Percentiles rank a stretch among this genome's conserved stretches.
These are phyloP conservation scores for Rhodophaea formosa DNA, from an alignment of 2,888 invertebrate species.

Conservation along the genomic window DNA sequence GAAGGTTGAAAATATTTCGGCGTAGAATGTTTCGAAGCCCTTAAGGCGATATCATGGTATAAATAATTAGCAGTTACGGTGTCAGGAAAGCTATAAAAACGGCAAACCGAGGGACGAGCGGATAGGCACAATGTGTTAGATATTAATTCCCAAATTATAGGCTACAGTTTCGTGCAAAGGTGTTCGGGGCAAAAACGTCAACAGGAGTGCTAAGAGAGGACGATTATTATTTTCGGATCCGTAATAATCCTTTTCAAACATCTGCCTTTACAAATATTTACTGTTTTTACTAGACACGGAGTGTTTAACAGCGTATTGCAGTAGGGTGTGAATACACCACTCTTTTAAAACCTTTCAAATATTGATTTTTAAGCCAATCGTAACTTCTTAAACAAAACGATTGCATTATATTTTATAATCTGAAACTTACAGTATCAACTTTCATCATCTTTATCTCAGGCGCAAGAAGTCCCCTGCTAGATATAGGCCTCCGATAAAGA, in stretches of 20 bases:
- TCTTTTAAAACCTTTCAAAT: neutral
- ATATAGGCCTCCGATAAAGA: too few relatives aligned
- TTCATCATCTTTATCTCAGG: too few relatives aligned
- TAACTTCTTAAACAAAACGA: too few relatives aligned
- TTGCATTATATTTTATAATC: too few relatives aligned
- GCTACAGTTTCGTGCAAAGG: slow-evolving; percentile 63
- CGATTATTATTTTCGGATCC: slow-evolving; percentile 72
- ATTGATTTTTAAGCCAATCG: neutral
- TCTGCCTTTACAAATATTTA: slow-evolving; percentile 79
- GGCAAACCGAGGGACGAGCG: slow-evolving; percentile 66
- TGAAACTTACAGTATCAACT: too few relatives aligned
- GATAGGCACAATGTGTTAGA: slow-evolving; percentile 79
- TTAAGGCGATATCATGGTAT: slow-evolving; percentile 54
- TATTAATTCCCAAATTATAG: slow-evolving; percentile 79
- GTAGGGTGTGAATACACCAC: slow-evolving; percentile 3
- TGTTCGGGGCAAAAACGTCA: slow-evolving; percentile 69
- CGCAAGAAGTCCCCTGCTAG: too few relatives aligned
- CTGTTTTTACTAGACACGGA: slow-evolving; percentile 52
- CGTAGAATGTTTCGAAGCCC: slow-evolving; percentile 41
- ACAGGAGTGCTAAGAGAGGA: slow-evolving; percentile 75
- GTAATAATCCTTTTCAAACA: slow-evolving; percentile 68
- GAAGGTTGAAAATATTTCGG: slow-evolving; percentile 37
- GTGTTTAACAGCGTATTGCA: slow-evolving; percentile 8
- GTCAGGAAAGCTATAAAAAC: slow-evolving; percentile 71
- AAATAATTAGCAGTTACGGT: slow-evolving; percentile 71